Conservation (phyloP, 2,797 vertebrate genomes). For the Vultur gryphus region DNA sequence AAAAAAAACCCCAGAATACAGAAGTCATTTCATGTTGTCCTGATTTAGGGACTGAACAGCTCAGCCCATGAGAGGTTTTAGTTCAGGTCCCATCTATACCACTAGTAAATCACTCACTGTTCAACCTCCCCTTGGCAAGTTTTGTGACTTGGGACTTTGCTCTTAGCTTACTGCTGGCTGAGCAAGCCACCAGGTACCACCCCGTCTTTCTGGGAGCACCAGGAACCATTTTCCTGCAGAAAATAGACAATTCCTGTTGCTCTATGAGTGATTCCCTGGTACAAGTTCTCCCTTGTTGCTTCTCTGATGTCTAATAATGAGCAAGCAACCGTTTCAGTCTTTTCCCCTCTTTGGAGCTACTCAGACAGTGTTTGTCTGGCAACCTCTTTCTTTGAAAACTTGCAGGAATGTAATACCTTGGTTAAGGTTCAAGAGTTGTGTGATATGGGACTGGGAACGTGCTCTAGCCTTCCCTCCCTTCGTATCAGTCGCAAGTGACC, state of each 20-base stretch:
- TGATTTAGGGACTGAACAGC: neutral
- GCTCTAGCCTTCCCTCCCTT: neutral
- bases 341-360: neutral
- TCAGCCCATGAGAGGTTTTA: neutral
- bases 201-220: neutral
- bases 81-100: neutral
- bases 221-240: neutral
- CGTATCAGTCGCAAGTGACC: neutral
- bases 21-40: neutral
- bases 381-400: neutral
- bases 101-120: neutral
- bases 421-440: neutral
- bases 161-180: neutral
- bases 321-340: neutral
- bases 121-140: neutral
- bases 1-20: neutral
- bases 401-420: neutral
- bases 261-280: neutral
- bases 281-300: neutral
- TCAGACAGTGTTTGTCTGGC: neutral
- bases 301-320: neutral
- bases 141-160: neutral
- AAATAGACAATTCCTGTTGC: neutral
- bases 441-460: accelerated
- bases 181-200: neutral